Evolutionary conservation across 1,140 invertebrate species (phyloP), one percentile per base, ranked within the genome.

Genomic region (Drosophila rhopaloa): DNA sequence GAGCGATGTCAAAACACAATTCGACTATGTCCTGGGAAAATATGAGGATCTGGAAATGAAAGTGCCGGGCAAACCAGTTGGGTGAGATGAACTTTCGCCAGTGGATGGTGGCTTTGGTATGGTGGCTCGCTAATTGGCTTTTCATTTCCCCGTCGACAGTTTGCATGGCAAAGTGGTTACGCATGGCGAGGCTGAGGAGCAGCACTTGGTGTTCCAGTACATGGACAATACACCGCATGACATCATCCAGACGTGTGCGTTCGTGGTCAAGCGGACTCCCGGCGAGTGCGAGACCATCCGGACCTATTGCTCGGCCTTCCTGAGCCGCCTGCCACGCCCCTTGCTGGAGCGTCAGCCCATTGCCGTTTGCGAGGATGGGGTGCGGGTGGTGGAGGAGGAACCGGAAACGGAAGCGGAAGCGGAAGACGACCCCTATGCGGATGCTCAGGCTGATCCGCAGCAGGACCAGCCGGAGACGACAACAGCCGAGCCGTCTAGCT

Each of bases 241-340:
- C 48, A 76, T 91, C 54, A 90, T 90, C 27, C 90, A 91, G 73
- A 85, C 71, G 58, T 91, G 90, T 72, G 84, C 81, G 16, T 90
- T 91, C 76, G 76, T 90, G 73, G 54, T 62, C 57, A 55, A 56
- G 47, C 54, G 48, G 50, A 13, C 16, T 6, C 74, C 79, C 16
- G 79, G 58, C 8, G 55, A 76, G 54, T 91, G 90, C 40, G 86
- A 91, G 53, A 57, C 67, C 5, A 91, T 91, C 76, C 59, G 74
- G 43, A 83, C 81, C 8, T 77, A 68, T 8, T 91, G 90, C 59
- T 79, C 90, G 27, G 81, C 76, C 50, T 91, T 81, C 46, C 56
- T 91, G 27, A 51, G 66, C 4, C 79, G 79, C 32, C 78, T 79
- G n/a, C 90, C 90, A 48, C 90, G 90, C 19, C 90, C 90, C 19